Evolutionary conservation across 2,888 invertebrate species (phyloP), one percentile per base, ranked within the genome.

Genomic region (Tenthredo scrophulariae): DNA sequence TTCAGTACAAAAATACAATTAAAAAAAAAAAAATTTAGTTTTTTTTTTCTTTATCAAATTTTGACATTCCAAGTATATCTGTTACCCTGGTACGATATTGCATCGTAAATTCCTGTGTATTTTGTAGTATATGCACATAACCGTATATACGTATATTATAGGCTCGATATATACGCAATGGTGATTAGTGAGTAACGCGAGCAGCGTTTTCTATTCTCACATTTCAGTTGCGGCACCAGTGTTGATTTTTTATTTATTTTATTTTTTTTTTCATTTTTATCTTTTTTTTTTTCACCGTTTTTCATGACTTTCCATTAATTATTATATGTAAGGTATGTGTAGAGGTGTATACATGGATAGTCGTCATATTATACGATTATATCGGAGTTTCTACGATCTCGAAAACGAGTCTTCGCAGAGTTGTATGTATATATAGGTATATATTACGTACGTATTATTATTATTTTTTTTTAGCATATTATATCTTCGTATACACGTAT

Each of bases 131-230:
- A 9, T 37, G 26, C 5, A 75, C 46, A 15, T 75, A 62, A 62
- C 40, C 5, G 10, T n/a, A 37, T 37, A 7, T 2, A 72, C n/a
- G 15, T 75, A 74, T 37, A 37, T 37, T 33, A 46, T 54, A 15
- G 10, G n/a, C 9, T 54, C 79, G 46, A 37, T 37, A 37, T 33
- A 79, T 79, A 79, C 54, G 79, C 58, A 79, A 79, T 33, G 22
- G 5, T 58, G 54, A 33, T 70, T 58, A 58, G 37, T 18, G 15
- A 54, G 50, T 33, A 54, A 77, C 54, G 15, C 54, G 54, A 77
- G 77, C 54, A 37, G 13, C 33, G 58, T 79, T 58, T 58, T 79
- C 58, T 79, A 79, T 33, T 79, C 58, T 54, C n/a, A n/a, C 54
- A n/a, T 79, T 79, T 37, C 9, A 79, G 54, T 54, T 79, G n/a